Percentiles rank a stretch among this genome's conserved stretches.
phyloP scores from a whole-genome alignment of 2,113 vertebrate species.

The Nibea coibor region DNA sequence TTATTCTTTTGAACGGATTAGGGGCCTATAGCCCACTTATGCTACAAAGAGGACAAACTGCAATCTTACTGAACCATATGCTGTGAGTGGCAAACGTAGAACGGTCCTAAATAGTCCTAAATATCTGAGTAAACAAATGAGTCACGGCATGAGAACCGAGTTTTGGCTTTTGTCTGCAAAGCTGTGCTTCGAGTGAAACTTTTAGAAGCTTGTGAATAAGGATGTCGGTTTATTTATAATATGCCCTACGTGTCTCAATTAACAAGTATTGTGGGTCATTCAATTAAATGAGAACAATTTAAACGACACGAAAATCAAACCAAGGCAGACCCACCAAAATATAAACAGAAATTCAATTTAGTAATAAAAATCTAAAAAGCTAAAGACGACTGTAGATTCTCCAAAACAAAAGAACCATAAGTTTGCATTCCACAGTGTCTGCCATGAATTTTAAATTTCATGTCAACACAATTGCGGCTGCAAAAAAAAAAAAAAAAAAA shows the following conservation, averaged over 20 bases:
- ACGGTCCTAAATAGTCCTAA: not conserved
- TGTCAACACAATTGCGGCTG: not conserved
- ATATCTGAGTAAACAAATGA: slow-evolving; percentile 21
- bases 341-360: not conserved
- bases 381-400: not conserved
- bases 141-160: not conserved
- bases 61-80: slow-evolving; percentile 49
- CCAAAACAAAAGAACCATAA: slow-evolving; percentile 2
- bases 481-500: not conserved
- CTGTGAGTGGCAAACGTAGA: slow-evolving; percentile 23
- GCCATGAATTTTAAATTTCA: slow-evolving; percentile 6
- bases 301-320: not conserved
- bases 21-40: slow-evolving; percentile 41
- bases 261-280: not conserved
- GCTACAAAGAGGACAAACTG: slow-evolving; percentile 53
- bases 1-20: slow-evolving; percentile 68
- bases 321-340: not conserved
- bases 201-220: not conserved
- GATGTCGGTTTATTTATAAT: not conserved
- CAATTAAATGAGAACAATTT: not conserved
- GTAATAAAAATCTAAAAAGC: not conserved
- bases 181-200: not conserved
- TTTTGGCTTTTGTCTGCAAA: slow-evolving; percentile 2
- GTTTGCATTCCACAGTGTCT: not conserved
- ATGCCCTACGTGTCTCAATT: not conserved